phyloP scores from a whole-genome alignment of 2,797 vertebrate species.

The Oreonectes daqikongensis region DNA sequence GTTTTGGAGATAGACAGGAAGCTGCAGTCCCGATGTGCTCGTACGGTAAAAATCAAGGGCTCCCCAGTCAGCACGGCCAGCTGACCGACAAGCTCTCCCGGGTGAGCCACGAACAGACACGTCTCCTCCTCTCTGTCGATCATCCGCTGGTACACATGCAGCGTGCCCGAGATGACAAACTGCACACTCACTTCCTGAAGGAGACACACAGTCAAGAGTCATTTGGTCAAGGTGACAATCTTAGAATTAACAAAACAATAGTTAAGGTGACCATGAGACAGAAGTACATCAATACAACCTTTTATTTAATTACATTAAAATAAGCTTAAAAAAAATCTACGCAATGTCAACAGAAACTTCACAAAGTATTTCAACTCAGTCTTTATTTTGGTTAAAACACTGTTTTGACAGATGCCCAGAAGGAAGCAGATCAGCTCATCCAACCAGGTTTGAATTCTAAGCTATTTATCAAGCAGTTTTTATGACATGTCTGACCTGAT shows the following conservation, averaged over 20 bases:
- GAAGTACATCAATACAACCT: background rate
- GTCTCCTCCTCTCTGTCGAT: conserved; percentile 90
- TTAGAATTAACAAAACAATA: conserved; percentile 18
- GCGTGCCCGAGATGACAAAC: conserved; percentile 88
- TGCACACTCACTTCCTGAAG: conserved; percentile 87
- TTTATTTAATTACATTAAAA: too few species aligned
- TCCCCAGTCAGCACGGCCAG: conserved; percentile 93
- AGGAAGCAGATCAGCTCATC: background rate
- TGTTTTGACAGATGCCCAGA: background rate
- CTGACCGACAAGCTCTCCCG: conserved; percentile 92
- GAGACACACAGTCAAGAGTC: background rate
- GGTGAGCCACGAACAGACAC: conserved; percentile 88
- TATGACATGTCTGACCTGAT: conserved; percentile 81
- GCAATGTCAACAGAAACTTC: too few species aligned
- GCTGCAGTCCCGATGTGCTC: conserved; percentile 87
- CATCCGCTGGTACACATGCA: conserved; percentile 92
- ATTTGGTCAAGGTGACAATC: background rate
- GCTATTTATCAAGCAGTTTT: background rate
- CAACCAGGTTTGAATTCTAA: background rate
- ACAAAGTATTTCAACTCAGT: background rate
- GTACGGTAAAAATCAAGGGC: conserved; percentile 91
- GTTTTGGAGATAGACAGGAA: conserved; percentile 92
- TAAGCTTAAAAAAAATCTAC: too few species aligned
- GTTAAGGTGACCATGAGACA: background rate
- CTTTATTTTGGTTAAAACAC: background rate